These are phyloP conservation scores for Cenopis cana DNA, from an alignment of 2,888 invertebrate genomes.

Conservation along the genomic window DNA sequence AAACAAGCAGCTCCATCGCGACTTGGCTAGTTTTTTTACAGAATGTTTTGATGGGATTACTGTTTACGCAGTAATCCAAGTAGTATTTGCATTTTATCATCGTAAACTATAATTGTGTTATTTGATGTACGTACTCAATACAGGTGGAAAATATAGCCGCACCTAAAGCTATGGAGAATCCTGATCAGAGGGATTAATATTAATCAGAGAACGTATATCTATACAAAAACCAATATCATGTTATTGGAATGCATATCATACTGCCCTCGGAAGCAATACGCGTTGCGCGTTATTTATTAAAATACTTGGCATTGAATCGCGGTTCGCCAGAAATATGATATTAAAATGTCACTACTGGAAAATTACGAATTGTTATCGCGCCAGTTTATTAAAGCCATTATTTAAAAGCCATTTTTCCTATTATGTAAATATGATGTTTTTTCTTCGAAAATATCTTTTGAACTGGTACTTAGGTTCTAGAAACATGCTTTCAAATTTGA, in stretches of 20 bases:
- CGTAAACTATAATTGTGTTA: background rate
- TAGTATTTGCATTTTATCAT: background rate
- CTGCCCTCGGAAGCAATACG: slow-evolving; percentile 1
- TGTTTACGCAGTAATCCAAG: background rate
- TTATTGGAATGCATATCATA: background rate
- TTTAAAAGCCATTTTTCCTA: no score
- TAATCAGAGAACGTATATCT: background rate
- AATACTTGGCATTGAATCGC: background rate
- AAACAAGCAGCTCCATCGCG: no score
- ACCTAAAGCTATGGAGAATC: background rate
- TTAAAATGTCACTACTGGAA: background rate
- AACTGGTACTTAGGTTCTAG: no score
- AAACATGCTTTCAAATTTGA: no score
- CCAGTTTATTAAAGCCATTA: no score
- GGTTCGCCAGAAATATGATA: background rate
- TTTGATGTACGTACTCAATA: background rate
- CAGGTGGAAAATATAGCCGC: background rate
- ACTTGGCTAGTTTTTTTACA: no score
- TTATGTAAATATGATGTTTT: no score
- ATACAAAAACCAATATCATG: background rate
- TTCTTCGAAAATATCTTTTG: no score
- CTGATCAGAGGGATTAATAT: background rate
- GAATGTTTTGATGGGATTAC: no score
- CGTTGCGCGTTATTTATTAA: background rate
- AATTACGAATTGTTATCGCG: background rate